Conservation (phyloP, 2,113 vertebrate genomes). For the Coptodon rendalli region DNA sequence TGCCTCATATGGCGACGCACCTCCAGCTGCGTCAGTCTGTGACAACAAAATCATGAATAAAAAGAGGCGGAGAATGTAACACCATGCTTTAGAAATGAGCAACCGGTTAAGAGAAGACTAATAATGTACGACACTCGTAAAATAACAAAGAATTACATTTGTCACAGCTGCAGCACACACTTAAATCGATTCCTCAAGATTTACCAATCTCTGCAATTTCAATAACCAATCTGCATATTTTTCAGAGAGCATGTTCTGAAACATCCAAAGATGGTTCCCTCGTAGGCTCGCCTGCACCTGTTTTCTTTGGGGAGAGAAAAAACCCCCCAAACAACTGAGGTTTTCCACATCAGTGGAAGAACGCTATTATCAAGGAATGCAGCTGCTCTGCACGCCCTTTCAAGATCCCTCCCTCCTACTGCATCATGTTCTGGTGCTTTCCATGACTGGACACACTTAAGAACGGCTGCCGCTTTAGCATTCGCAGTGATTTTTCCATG, state of each 20-base stretch:
- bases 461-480: neutral
- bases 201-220: neutral
- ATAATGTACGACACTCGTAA: neutral
- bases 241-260: neutral
- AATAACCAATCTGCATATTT: neutral
- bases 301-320: neutral
- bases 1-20: constrained; percentile 81
- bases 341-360: neutral
- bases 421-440: neutral
- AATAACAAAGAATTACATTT: neutral
- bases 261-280: neutral
- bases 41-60: neutral
- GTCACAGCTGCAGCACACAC: neutral
- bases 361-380: neutral
- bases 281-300: neutral
- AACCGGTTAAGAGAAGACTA: neutral
- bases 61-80: neutral
- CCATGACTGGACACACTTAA: neutral
- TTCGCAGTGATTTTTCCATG: neutral
- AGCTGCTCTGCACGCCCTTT: neutral
- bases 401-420: neutral
- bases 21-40: constrained; percentile 73
- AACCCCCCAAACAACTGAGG: neutral
- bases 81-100: neutral
- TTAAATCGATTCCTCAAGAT: neutral